Evolutionary conservation across 2,797 vertebrate species (phyloP), one percentile per base, ranked within the genome.

Genomic region (Champsocephalus esox): DNA sequence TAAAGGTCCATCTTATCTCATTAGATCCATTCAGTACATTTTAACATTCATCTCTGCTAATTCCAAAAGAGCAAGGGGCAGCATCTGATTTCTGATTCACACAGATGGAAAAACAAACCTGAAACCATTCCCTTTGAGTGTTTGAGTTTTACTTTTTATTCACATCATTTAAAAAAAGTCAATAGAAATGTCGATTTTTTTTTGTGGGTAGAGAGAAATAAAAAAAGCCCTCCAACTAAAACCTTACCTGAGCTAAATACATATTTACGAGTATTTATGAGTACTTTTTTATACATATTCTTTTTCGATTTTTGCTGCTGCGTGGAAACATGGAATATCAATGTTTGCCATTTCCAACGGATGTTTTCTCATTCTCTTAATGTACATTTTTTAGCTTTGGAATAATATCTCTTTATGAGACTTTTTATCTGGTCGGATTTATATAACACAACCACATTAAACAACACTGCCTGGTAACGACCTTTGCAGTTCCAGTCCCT

Each of bases 401-500:
- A n/a, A 46, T 10, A 52, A 19, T 17, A 58, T 70, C 9, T 46
- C 28, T 55, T 16, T 8, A 24, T 21, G 38, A 45, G 17, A 32
- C 34, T 3, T 10, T 61, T 13, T 50, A 19, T 51, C 16, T 4
- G 21, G 12, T 43, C 57, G 11, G 38, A 45, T 46, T 7, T 12
- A 34, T n/a, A 14, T 12, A 19, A 9, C 17, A 21, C 12, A n/a
- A 5, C 28, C 34, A 9, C 54, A 48, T 5, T 38, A 12, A 24
- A 66, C 17, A n/a, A 38, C 24, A 24, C 32, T n/a, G 14, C 12
- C 32, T 3, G 10, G 16, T 46, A 16, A 12, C 55, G 32, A 24
- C 11, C 21, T n/a, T 12, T 83, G 80, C 68, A 87, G 72, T 86
- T 80, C 85, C 58, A 51, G 19, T 41, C 32, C 28, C 50, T 1